Evolutionary conservation across 2,888 invertebrate genomes (phyloP).

Genomic region (Caenorhabditis sinica): DNA sequence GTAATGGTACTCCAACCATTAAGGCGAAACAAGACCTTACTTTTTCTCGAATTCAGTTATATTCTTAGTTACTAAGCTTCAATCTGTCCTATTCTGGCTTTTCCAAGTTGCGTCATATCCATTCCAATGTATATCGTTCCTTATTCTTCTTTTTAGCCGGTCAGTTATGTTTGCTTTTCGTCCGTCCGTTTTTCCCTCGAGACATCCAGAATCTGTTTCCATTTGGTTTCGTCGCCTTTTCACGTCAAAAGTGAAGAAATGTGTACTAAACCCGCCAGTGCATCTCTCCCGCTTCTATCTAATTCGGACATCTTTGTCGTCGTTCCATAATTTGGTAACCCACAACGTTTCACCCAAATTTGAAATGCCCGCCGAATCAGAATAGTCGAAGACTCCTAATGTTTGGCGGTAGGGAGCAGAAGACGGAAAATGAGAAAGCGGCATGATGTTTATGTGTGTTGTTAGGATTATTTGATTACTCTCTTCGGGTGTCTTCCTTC

Average conservation of each 20-base stretch:
- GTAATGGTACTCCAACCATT: no score
- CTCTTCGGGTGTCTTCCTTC: constrained; percentile 22
- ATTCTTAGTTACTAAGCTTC: no score
- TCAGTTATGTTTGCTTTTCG: constrained; percentile 27
- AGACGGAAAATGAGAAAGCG: constrained; percentile 18
- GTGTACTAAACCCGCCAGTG: constrained; percentile 35
- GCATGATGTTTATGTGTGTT: constrained; percentile 51
- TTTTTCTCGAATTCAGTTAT: no score
- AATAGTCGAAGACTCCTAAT: constrained; percentile 16
- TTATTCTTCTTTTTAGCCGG: background rate
- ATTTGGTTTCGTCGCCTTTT: constrained; percentile 35
- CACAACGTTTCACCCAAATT: background rate
- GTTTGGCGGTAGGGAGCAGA: constrained; percentile 18
- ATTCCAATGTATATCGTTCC: background rate
- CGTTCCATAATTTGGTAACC: constrained; percentile 52
- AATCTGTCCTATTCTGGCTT: no score
- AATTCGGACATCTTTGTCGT: constrained; percentile 7
- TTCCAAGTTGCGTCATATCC: background rate
- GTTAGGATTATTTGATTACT: constrained; percentile 61
- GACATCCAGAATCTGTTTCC: constrained; percentile 36
- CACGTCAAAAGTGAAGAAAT: constrained; percentile 51
- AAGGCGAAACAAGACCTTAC: no score
- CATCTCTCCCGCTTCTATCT: background rate
- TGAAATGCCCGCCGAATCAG: constrained; percentile 20
- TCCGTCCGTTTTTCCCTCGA: constrained; percentile 22